These are phyloP conservation scores for Teleogryllus occipitalis DNA, from an alignment of 1,140 invertebrate species.

Conservation along the genomic window DNA sequence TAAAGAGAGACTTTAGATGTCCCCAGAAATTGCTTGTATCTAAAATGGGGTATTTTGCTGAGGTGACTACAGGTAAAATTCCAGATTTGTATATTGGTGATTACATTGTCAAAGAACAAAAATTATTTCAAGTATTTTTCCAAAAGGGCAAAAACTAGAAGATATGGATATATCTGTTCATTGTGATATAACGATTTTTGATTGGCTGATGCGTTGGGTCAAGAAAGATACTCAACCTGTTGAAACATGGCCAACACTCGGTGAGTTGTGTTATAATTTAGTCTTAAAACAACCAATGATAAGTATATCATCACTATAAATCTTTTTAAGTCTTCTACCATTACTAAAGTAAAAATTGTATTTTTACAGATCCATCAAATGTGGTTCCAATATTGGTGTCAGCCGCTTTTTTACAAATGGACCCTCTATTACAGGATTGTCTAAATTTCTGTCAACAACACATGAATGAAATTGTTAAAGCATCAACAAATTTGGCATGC, in stretches of 20 bases:
- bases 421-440: conserved; percentile 71
- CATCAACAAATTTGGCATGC: conserved; percentile 68
- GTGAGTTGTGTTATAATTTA: conserved; percentile 28
- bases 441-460: conserved; percentile 70
- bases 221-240: conserved; percentile 59
- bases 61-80: conserved; percentile 59
- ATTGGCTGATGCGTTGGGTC: conserved; percentile 95
- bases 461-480: conserved; percentile 69
- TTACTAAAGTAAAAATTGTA: conserved; percentile 21
- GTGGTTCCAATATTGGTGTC: conserved; percentile 87
- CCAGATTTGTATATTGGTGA: background rate
- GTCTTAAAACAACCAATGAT: background rate
- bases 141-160: conserved; percentile 64
- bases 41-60: conserved; percentile 92
- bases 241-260: conserved; percentile 58
- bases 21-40: conserved; percentile 72
- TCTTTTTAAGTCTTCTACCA: background rate
- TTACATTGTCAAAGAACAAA: conserved; percentile 1
- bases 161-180: conserved; percentile 97
- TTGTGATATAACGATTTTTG: conserved; percentile 87
- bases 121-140: background rate
- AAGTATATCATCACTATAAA: background rate
- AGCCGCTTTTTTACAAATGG: conserved; percentile 90
- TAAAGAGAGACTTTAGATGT: conserved; percentile 81
- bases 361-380: conserved; percentile 61